phyloP scores from a whole-genome alignment of 2,797 vertebrate species.

The Ctenochaetus hawaiiensis region DNA sequence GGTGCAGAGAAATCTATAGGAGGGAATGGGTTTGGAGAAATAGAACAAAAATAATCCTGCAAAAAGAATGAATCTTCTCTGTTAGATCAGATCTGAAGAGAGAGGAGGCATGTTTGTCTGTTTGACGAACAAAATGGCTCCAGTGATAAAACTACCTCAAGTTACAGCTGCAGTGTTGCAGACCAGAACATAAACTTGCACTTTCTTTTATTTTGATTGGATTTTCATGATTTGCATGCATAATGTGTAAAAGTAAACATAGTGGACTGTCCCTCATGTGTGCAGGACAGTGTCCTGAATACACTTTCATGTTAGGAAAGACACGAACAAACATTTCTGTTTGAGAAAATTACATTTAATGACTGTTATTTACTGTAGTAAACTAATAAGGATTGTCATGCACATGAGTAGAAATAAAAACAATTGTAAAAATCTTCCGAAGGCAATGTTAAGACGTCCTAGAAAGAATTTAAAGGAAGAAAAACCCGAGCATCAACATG shows the following conservation, averaged over 20 bases:
- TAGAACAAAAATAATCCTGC: background rate
- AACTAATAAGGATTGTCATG: no score
- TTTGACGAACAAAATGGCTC: constrained; percentile 23
- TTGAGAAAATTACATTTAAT: background rate
- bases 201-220: background rate
- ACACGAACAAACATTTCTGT: background rate
- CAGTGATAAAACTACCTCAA: constrained; percentile 3
- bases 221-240: background rate
- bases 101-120: background rate
- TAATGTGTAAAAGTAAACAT: constrained; percentile 6
- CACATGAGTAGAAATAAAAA: background rate
- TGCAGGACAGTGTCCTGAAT: background rate
- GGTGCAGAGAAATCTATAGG: background rate
- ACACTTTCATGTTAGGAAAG: background rate
- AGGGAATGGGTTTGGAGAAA: background rate
- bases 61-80: background rate
- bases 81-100: constrained; percentile 14
- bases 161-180: constrained; percentile 26
- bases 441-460: background rate
- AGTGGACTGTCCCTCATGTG: background rate
- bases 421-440: background rate
- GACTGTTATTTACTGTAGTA: background rate
- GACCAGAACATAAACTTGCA: background rate
- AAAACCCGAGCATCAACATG: background rate
- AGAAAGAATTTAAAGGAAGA: background rate